A percentile compares a stretch with the other conserved stretches of the same genome.
phyloP scores from a whole-genome alignment of 2,113 vertebrate species.

The Saiga tatarica region DNA sequence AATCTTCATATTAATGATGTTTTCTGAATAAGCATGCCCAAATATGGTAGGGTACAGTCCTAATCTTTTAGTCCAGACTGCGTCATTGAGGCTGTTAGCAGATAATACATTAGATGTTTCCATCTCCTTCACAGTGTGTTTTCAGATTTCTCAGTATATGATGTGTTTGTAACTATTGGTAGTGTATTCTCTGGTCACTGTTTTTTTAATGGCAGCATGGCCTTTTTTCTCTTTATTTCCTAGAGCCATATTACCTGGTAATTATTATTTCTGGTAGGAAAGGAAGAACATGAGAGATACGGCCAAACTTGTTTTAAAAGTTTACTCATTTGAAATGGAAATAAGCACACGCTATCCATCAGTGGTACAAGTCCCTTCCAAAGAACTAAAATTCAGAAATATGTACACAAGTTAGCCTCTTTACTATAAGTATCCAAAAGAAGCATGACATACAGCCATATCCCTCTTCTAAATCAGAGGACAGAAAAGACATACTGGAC shows the following conservation, averaged over 20 bases:
- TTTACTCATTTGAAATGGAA: neutral
- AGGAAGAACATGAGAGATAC: neutral
- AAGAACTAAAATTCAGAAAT: conserved; percentile 23
- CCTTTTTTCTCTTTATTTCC: conserved; percentile 90
- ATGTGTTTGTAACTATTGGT: conserved; percentile 94
- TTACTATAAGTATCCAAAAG: neutral
- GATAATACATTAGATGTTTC: conserved; percentile 91
- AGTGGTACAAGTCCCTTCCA: neutral
- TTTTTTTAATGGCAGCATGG: conserved; percentile 91
- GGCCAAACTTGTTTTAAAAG: neutral
- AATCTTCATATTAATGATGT: conserved; percentile 89
- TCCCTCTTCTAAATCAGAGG: neutral
- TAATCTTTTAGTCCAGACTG: conserved; percentile 93
- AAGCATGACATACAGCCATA: neutral
- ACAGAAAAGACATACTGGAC: neutral
- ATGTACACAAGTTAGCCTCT: neutral
- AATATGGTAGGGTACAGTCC: conserved; percentile 88
- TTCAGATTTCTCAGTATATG: conserved; percentile 92
- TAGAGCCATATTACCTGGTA: conserved; percentile 81
- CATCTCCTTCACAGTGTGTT: conserved; percentile 91
- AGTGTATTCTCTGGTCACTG: conserved; percentile 92
- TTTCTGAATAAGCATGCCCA: conserved; percentile 89
- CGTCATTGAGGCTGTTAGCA: conserved; percentile 92
- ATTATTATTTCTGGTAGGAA: neutral
- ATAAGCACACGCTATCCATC: neutral